Conservation (phyloP, 2,113 vertebrate genomes). For the Stegastes partitus region DNA sequence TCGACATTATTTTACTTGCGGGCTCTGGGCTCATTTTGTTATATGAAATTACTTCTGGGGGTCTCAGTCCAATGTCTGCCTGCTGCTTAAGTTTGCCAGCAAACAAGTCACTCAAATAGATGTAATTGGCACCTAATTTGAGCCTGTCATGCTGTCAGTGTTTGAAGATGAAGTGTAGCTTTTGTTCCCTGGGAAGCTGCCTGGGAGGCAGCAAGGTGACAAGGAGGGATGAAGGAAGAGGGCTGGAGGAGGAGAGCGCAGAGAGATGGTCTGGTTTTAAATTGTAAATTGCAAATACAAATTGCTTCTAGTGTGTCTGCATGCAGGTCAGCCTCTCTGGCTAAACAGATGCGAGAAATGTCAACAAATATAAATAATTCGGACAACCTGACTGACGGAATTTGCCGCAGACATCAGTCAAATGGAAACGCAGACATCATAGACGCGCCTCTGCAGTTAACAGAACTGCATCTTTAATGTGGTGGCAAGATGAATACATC, state of each 20-base stretch:
- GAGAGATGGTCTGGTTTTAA: background rate
- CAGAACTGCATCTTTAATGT: background rate
- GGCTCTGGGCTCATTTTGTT: constrained; percentile 43
- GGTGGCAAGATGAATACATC: background rate
- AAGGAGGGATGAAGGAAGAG: background rate
- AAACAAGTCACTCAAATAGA: constrained; percentile 75
- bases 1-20: constrained; percentile 46
- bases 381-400: background rate
- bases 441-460: background rate
- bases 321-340: background rate
- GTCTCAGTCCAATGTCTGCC: constrained; percentile 77
- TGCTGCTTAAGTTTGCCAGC: constrained; percentile 69
- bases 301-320: background rate
- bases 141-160: constrained; percentile 68
- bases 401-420: background rate
- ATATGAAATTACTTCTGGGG: constrained; percentile 78
- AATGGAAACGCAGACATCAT: background rate
- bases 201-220: constrained; percentile 20
- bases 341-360: background rate
- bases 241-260: background rate
- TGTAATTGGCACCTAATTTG: constrained; percentile 80
- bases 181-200: constrained; percentile 39
- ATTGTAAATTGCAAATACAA: background rate
- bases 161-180: constrained; percentile 55
- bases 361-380: constrained; percentile 2